Base-by-base conservation (phyloP, 2,113 vertebrate genomes). In the Phrynocephalus versicolor region DNA sequence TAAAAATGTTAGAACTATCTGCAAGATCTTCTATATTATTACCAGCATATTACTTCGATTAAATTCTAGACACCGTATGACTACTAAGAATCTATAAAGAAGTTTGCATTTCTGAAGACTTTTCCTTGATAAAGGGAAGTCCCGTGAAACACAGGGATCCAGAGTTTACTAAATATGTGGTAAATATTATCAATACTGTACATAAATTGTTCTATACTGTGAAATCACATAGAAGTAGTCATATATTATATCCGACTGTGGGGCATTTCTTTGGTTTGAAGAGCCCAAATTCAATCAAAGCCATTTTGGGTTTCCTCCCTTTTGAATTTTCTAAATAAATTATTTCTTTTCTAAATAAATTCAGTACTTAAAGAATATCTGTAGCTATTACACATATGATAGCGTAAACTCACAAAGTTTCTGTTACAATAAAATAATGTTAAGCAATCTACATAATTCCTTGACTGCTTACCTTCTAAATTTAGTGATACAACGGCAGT, bases 401-500 rank as follows among this genome's bases (percentile, higher is more conserved):
- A 2, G 8, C 27, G 30, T 67, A 67, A 67, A 67, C 45, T 10
- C 45, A 51, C 45, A 51, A n/a, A n/a, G n/a, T n/a, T n/a, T n/a
- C n/a, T n/a, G n/a, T n/a, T n/a, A n/a, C n/a, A n/a, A n/a, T n/a
- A n/a, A n/a, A n/a, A n/a, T n/a, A n/a, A n/a, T n/a, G 45, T n/a
- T 37, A 25, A 79, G 6, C n/a, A 58, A 74, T 87, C 13, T 55
- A 33, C 13, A 1, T 18, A 64, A 33, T 60, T 57, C 6, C 55
- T 35, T 1, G 1, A 30, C 55, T 69, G 91, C 93, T 4, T 93
- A 99, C 96, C 95, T 95, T 96, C 89, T 88, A 99, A 92, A 84
- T 97, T 96, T 91, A 99, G 90, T 21, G 94, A 76, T 70, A 99
- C 88, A 73, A 98, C 96, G 0, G 95, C 92, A 0, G 95, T 89